These are phyloP conservation scores for Naso thynnoides DNA, from an alignment of 2,797 vertebrate genomes.

Conservation along the genomic window DNA sequence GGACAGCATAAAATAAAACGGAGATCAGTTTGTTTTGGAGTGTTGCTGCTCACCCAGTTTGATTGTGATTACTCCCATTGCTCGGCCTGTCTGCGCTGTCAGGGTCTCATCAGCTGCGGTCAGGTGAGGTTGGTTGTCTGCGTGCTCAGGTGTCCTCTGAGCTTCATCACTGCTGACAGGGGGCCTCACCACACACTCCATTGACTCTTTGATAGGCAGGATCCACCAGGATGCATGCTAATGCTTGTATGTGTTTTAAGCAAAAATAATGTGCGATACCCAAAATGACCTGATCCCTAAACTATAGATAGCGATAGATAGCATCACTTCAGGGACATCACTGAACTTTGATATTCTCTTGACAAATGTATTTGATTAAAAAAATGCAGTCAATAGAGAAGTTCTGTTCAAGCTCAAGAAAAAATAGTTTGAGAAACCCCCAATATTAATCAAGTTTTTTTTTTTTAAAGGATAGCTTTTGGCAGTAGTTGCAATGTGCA, in stretches of 20 bases:
- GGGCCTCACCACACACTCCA: constrained; percentile 64
- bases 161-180: constrained; percentile 77
- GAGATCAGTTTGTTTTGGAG: constrained; percentile 33
- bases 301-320: constrained; percentile 15
- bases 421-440: too few relatives aligned
- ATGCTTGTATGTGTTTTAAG: constrained; percentile 3
- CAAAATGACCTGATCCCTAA: constrained; percentile 22
- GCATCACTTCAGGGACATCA: constrained; percentile 18
- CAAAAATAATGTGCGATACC: constrained; percentile 34
- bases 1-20: constrained; percentile 2
- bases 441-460: too few relatives aligned
- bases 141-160: constrained; percentile 57
- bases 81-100: constrained; percentile 56
- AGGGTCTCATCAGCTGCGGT: constrained; percentile 60
- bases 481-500: background rate
- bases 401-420: too few relatives aligned
- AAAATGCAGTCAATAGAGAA: constrained; percentile 1
- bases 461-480: too few relatives aligned
- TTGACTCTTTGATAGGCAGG: constrained; percentile 79
- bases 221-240: constrained; percentile 36
- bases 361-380: constrained; percentile 13
- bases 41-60: constrained; percentile 31
- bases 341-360: constrained; percentile 37
- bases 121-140: constrained; percentile 62
- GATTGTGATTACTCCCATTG: constrained; percentile 59